Evolutionary conservation across 1,140 invertebrate genomes (phyloP), one percentile per base, ranked within the genome.

Genomic region (Drosophila murphyi): DNA sequence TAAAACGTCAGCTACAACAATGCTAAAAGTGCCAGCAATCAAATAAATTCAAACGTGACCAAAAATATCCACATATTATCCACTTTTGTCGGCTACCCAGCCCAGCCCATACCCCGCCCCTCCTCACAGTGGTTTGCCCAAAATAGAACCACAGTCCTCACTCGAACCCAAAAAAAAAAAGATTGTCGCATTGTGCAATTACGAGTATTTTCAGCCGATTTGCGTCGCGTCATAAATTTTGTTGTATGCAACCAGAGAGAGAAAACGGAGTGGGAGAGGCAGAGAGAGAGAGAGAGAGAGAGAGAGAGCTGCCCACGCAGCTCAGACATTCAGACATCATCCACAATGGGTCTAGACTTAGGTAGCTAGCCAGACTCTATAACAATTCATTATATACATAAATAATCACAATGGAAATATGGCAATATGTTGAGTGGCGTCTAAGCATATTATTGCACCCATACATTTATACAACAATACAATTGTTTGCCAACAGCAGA

Each of bases 11-110:
- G 83, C 75, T 73, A 78, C 85, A 85, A 89, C 85, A 89, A 89
- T 89, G 85, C 85, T 89, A 89, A 89, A 89, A 89, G 85, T 89
- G 85, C 85, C 80, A 72, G 85, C 85, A 89, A 89, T 89, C 85
- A 89, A 89, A 89, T 89, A 89, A 89, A 89, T 89, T 89, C 85
- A 89, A 89, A 89, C 85, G 85, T 89, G 85, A 89, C 85, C 85
- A 89, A 89, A 89, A 89, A 89, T 89, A 89, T 89, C 85, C 85
- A 89, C 85, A 89, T 90, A 89, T 89, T 89, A 89, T 89, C 80
- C 85, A 81, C 82, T 82, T 82, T 78, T 73, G 78, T 65, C 54
- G 61, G 75, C 50, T 20, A 20, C 20, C 20, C 52, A 52, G 10
- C 39, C 35, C 41, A 47, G 51, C 62, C 61, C 10, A 55, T 29